These are phyloP conservation scores for Brachyhypopomus gauderio DNA, from an alignment of 2,113 vertebrate species.

Conservation along the genomic window DNA sequence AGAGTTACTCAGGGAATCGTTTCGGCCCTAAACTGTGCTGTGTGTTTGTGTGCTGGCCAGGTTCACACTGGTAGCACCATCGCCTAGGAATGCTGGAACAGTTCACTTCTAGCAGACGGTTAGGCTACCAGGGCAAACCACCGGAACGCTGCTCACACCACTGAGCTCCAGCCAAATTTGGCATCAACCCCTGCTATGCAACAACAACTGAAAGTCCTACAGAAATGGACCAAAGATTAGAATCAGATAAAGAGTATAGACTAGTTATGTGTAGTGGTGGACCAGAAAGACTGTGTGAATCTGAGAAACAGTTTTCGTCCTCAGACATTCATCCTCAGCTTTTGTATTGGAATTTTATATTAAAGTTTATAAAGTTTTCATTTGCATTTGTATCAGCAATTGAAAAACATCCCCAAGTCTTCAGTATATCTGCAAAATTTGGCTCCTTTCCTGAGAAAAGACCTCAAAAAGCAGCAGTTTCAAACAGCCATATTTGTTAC, in stretches of 20 bases:
- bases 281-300: neutral
- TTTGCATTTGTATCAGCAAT: neutral
- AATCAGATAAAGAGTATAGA: constrained; percentile 28
- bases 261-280: neutral
- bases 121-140: constrained; percentile 61
- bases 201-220: constrained; percentile 25
- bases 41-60: neutral
- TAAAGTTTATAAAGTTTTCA: neutral
- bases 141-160: constrained; percentile 59
- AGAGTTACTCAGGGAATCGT: too few species aligned
- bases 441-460: neutral
- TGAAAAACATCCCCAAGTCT: neutral
- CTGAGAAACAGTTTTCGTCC: neutral
- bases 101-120: constrained; percentile 61
- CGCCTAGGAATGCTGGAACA: constrained; percentile 41
- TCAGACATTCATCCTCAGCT: constrained; percentile 1
- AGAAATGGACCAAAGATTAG: constrained; percentile 15
- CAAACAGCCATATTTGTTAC: neutral
- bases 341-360: neutral
- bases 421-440: neutral
- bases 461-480: constrained; percentile 32
- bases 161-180: neutral
- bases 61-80: constrained; percentile 39
- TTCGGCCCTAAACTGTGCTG: too few species aligned
- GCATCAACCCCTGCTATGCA: constrained; percentile 27